phyloP scores from a whole-genome alignment of 64 coral and sea anemone genomes.

The Stichodactyla helianthus region DNA sequence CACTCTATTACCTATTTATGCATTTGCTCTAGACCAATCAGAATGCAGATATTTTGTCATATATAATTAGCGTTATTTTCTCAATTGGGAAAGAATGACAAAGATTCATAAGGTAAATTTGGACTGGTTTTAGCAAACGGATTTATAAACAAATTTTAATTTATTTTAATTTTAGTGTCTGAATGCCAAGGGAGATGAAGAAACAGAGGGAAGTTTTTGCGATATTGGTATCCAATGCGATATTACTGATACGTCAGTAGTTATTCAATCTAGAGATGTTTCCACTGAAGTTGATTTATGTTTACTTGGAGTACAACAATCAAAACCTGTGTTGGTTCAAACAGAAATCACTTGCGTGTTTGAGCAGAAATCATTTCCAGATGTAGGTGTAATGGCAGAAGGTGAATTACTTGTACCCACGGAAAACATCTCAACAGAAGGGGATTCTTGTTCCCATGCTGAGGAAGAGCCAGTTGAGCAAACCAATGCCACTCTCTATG shows the following conservation, averaged over 20 bases:
- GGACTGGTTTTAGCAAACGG: too few species aligned
- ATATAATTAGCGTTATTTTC: too few species aligned
- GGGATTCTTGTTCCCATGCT: background rate
- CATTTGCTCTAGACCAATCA: too few species aligned
- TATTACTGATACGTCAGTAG: background rate
- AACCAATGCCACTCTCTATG: background rate
- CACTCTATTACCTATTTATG: too few species aligned
- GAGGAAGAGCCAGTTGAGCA: background rate
- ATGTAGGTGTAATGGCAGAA: background rate
- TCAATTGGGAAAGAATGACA: too few species aligned
- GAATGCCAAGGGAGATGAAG: background rate
- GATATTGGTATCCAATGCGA: background rate
- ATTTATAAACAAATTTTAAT: background rate
- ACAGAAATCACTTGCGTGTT: background rate
- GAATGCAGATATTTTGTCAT: too few species aligned
- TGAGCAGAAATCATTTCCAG: background rate
- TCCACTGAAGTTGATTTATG: background rate
- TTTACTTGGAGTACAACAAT: background rate
- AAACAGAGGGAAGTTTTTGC: background rate
- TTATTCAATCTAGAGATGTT: background rate
- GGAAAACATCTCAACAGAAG: background rate
- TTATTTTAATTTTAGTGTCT: background rate
- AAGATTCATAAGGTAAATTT: too few species aligned
- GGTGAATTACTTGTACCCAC: background rate
- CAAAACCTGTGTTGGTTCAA: background rate